Base-by-base conservation (phyloP, 1,140 invertebrate genomes). In the Helicoverpa armigera region DNA sequence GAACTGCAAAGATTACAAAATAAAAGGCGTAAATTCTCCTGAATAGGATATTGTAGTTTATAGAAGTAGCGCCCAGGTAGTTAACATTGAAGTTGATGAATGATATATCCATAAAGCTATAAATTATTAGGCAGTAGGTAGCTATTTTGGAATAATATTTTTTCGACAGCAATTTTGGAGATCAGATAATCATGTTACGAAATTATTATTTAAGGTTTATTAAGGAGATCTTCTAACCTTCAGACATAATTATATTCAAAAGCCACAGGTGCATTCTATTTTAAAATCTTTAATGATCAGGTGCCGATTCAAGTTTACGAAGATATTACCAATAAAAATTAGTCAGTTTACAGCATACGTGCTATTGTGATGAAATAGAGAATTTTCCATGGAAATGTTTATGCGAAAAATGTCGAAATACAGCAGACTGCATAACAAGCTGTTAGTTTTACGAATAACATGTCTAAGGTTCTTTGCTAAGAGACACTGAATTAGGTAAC, bases 241-340 rank as follows among this genome's bases (percentile, higher is more conserved):
- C 31, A 43, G 31, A 10, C 31, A 48, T 48, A 58, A 48, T n/a
- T 65, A 11, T n/a, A 48, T 65, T 65, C 61, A 10, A 65, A 16
- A 23, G 56, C n/a, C 31, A 65, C 7, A 65, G 63, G 18, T 50
- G 63, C 63, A 69, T 69, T 18, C n/a, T 18, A 67, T 51, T 69
- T 23, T 23, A 43, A 18, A 16, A 58, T 58, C 11, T 58, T 18
- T 18, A 58, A 58, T 43, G 35, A 43, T 43, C 35, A 7, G 35
- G 5, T 43, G 7, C 35, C 7, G 29, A 50, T 65, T 43, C 14
- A 65, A 48, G 35, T 50, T 48, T 35, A n/a, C n/a, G 35, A 48
- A n/a, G 31, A 43, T 63, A 14, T 43, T 13, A 31, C n/a, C n/a
- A n/a, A n/a, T 65, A 14, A 65, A 43, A 65, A 43, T 43, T 16